Conservation (phyloP, 2,888 invertebrate genomes). For the Rapana venosa region DNA sequence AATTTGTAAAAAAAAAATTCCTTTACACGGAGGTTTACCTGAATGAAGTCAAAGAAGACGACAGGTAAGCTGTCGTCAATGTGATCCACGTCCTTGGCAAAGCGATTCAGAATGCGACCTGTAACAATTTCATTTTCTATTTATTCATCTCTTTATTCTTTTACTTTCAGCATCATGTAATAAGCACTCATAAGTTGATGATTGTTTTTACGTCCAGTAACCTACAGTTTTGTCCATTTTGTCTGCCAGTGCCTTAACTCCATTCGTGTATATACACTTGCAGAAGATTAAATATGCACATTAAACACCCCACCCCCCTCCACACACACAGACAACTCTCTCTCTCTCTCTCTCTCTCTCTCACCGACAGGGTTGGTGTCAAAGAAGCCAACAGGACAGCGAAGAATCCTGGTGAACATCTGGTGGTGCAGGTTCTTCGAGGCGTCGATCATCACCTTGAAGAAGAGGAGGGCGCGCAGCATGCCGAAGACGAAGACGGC, state of each 20-base stretch:
- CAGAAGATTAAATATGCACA: too few species aligned
- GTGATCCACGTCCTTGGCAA: conserved; percentile 90
- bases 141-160: too few species aligned
- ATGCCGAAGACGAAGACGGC: conserved; percentile 82
- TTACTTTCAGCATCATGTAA: too few species aligned
- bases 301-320: too few species aligned
- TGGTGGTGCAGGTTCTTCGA: conserved; percentile 88
- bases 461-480: conserved; percentile 85
- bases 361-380: conserved; percentile 90
- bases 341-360: conserved; percentile 52
- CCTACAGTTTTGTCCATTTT: too few species aligned
- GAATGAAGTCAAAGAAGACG: conserved; percentile 78
- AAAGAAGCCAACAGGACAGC: conserved; percentile 91
- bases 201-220: too few species aligned
- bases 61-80: conserved; percentile 80
- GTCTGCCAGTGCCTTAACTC: too few species aligned
- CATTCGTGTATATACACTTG: too few species aligned
- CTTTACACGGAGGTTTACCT: conserved; percentile 62
- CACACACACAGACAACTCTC: too few species aligned
- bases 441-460: conserved; percentile 83
- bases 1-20: too few species aligned
- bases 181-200: too few species aligned
- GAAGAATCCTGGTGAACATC: conserved; percentile 90
- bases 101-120: conserved; percentile 90
- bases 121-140: conserved; percentile 33